phyloP scores from a whole-genome alignment of 2,888 invertebrate species.

The Latrodectus hesperus region DNA sequence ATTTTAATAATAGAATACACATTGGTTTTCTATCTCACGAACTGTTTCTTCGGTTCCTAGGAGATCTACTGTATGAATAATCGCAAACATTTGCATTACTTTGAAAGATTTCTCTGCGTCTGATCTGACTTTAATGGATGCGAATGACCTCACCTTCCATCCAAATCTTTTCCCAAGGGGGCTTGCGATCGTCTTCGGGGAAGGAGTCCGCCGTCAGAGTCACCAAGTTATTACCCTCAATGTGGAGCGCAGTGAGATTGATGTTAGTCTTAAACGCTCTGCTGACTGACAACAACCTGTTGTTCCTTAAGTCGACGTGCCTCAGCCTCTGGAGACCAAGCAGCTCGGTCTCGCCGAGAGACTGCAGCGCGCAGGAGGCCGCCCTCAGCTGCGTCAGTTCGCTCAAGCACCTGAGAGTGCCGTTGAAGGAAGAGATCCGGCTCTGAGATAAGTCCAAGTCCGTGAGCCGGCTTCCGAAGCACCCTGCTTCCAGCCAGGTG shows the following conservation, averaged over 20 bases:
- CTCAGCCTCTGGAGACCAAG: background rate
- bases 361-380: background rate
- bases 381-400: background rate
- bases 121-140: too few species aligned
- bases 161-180: too few species aligned
- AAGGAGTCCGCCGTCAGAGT: conserved; percentile 17
- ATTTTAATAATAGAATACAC: too few species aligned
- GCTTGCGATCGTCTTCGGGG: too few species aligned
- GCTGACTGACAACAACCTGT: conserved; percentile 1
- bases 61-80: too few species aligned
- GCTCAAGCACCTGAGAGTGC: background rate
- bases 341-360: conserved; percentile 1
- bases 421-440: background rate
- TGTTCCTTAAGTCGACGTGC: background rate
- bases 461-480: too few species aligned
- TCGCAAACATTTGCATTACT: too few species aligned
- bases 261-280: background rate
- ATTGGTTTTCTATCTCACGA: too few species aligned
- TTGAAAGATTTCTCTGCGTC: too few species aligned
- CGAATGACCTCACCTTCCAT: too few species aligned
- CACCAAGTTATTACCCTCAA: conserved; percentile 13
- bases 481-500: too few species aligned
- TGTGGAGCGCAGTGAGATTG: conserved; percentile 12
- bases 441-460: background rate
- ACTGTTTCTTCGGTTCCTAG: too few species aligned